These are phyloP conservation scores for Halocynthia aurantium DNA, from an alignment of 23 tunicate genomes.

Conservation along the genomic window DNA sequence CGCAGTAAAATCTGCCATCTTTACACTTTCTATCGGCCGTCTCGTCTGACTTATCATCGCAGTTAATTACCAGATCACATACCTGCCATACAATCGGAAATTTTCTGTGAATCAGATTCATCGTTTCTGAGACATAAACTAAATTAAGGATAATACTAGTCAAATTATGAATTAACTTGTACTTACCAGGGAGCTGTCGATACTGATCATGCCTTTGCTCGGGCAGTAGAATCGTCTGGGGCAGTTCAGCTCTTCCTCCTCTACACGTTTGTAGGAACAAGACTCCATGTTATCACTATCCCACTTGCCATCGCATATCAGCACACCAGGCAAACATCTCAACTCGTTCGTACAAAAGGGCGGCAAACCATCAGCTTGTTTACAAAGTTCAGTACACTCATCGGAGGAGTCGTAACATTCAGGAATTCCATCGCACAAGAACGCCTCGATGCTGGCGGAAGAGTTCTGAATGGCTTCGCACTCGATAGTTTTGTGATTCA, in stretches of 20 bases:
- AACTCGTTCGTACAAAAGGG: constrained; percentile 32
- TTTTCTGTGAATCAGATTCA: not conserved
- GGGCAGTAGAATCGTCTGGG: constrained; percentile 56
- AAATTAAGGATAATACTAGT: not conserved
- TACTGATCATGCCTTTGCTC: constrained; percentile 35
- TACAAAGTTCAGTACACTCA: constrained; percentile 31
- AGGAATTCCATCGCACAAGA: constrained; percentile 49
- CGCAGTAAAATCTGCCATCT: constrained; percentile 65
- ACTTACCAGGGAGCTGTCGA: constrained; percentile 43
- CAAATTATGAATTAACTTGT: not conserved
- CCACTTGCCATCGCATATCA: constrained; percentile 51
- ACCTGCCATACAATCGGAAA: constrained; percentile 27
- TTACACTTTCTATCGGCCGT: constrained; percentile 26
- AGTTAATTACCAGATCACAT: constrained; percentile 57
- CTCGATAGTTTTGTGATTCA: too few species aligned
- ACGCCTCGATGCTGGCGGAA: not conserved
- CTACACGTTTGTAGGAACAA: constrained; percentile 28
- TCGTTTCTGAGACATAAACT: not conserved
- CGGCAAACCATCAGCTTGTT: constrained; percentile 19
- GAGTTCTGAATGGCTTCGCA: not conserved
- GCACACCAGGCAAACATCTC: constrained; percentile 29
- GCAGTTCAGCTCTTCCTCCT: constrained; percentile 53
- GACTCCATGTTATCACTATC: constrained; percentile 26
- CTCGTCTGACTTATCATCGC: constrained; percentile 78
- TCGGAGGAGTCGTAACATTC: constrained; percentile 35